These are phyloP conservation scores for Drosophila subpulchrella DNA, from an alignment of 1,140 invertebrate genomes.

Conservation along the genomic window DNA sequence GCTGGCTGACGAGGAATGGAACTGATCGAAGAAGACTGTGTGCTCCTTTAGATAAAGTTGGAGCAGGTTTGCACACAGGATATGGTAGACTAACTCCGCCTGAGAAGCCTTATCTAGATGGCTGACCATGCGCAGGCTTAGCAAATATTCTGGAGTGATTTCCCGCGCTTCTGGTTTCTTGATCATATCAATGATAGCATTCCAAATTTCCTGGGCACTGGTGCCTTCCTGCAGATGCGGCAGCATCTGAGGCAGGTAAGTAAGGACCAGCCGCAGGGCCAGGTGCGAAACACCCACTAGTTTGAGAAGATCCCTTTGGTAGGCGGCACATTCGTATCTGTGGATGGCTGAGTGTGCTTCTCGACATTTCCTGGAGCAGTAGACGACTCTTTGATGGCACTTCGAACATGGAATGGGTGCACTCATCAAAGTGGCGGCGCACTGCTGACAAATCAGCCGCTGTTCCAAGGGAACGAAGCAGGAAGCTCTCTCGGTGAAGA, in stretches of 20 bases:
- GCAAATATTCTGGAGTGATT: constrained; percentile 26
- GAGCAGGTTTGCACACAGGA: constrained; percentile 59
- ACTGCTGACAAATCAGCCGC: constrained; percentile 65
- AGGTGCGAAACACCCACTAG: constrained; percentile 63
- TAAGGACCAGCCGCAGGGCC: constrained; percentile 59
- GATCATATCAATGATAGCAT: constrained; percentile 14
- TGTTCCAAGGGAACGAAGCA: constrained; percentile 65
- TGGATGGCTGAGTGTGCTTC: constrained; percentile 45
- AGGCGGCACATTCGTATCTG: constrained; percentile 57
- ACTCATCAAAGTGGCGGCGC: constrained; percentile 53
- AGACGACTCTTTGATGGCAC: constrained; percentile 64
- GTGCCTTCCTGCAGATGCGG: neutral
- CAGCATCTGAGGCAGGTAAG: constrained; percentile 43
- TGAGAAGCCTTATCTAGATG: constrained; percentile 43
- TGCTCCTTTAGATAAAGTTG: constrained; percentile 54
- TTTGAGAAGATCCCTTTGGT: constrained; percentile 40
- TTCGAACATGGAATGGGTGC: constrained; percentile 67
- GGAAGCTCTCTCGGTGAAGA: constrained; percentile 57
- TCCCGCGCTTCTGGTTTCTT: neutral
- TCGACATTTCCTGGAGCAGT: constrained; percentile 66
- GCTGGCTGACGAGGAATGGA: neutral
- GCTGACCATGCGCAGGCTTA: constrained; percentile 55
- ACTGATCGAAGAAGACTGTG: constrained; percentile 55
- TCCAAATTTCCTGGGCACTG: constrained; percentile 41
- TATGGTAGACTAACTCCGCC: constrained; percentile 55